Conservation (phyloP, 2,888 invertebrate species). For the Microctonus aethiopoides region DNA sequence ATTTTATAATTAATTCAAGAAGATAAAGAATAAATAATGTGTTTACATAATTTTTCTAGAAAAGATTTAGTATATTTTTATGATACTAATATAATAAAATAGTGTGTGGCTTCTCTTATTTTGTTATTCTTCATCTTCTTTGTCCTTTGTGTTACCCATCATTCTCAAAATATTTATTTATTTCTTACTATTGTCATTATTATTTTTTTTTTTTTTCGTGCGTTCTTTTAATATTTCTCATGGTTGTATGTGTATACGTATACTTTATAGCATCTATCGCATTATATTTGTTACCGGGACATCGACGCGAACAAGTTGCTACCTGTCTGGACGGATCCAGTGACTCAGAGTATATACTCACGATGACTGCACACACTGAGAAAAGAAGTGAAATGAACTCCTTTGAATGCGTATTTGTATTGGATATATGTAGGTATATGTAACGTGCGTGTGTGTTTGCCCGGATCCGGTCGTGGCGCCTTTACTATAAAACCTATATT, state of each 20-base stretch:
- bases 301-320: constrained; percentile 37
- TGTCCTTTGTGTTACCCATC: too few species aligned
- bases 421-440: background rate
- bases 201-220: background rate
- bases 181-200: too few species aligned
- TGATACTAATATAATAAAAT: too few species aligned
- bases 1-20: background rate
- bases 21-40: background rate
- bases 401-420: background rate
- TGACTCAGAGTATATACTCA: constrained; percentile 56
- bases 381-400: constrained; percentile 54
- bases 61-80: too few species aligned
- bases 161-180: too few species aligned
- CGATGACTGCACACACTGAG: constrained; percentile 46
- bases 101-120: too few species aligned
- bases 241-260: too few species aligned
- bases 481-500: background rate
- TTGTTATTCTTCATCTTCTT: too few species aligned
- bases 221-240: background rate
- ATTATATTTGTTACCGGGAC: constrained; percentile 11
- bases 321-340: constrained; percentile 49
- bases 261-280: constrained; percentile 2
- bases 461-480: constrained; percentile 48
- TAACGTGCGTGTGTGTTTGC: constrained; percentile 11
- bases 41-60: background rate